Percentiles rank a stretch among this genome's conserved stretches.
These are phyloP conservation scores for Danionella cerebrum DNA, from an alignment of 2,113 vertebrate genomes.

Conservation along the genomic window DNA sequence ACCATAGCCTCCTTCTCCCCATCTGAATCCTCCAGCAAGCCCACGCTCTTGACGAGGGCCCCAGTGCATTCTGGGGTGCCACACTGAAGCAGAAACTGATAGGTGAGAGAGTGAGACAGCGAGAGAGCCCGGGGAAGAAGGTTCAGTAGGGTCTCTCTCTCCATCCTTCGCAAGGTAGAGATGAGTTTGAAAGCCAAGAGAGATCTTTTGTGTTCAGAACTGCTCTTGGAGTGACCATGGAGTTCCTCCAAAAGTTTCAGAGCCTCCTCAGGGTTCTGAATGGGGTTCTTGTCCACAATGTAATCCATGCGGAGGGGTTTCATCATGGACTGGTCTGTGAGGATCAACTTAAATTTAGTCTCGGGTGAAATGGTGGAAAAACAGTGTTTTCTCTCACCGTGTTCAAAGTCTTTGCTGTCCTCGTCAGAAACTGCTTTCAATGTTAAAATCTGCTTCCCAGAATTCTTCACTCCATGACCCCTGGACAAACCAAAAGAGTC, in stretches of 20 bases:
- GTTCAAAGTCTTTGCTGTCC: conserved; percentile 74
- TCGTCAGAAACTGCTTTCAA: conserved; percentile 67
- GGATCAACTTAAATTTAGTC: too few species aligned
- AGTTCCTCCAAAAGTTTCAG: conserved; percentile 73
- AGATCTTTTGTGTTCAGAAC: conserved; percentile 73
- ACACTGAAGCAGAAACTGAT: conserved; percentile 83
- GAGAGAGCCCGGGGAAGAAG: conserved; percentile 48
- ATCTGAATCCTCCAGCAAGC: conserved; percentile 53
- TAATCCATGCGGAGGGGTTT: conserved; percentile 72
- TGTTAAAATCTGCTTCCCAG: conserved; percentile 77
- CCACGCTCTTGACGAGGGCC: conserved; percentile 75
- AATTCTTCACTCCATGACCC: conserved; percentile 68
- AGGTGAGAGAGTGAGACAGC: conserved; percentile 65
- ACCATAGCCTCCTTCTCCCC: conserved; percentile 72
- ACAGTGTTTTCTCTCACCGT: conserved; percentile 70
- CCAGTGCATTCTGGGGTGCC: conserved; percentile 80
- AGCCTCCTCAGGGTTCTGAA: conserved; percentile 63
- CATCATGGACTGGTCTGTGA: too few species aligned
- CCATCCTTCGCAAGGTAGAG: conserved; percentile 71
- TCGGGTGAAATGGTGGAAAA: too few species aligned
- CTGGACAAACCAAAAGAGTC: conserved; percentile 47
- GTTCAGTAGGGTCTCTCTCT: conserved; percentile 55
- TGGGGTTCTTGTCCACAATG: conserved; percentile 56
- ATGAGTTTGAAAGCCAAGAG: conserved; percentile 76
- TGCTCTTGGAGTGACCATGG: conserved; percentile 56